Evolutionary conservation across 2,797 vertebrate genomes (phyloP), one percentile per base, ranked within the genome.

Genomic region (Eupleurogrammus muticus): DNA sequence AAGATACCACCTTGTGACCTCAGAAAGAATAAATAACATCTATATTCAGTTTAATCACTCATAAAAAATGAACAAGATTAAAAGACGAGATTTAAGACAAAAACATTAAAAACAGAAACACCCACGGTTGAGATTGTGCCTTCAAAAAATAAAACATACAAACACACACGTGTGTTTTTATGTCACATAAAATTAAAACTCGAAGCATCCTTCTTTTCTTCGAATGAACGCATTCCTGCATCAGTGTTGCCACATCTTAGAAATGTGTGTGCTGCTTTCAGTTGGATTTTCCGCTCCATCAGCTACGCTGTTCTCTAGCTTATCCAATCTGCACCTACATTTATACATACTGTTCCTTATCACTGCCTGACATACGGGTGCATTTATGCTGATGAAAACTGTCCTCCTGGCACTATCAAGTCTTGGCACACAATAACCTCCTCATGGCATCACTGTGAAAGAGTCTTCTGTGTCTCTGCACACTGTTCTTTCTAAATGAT

Each of bases 371-470:
- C 73, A 75, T 50, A 49, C 38, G 66, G 63, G 35, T 50, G 40
- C 71, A 35, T 68, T 62, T 68, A 21, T 56, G 64, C 65, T 55
- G 51, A 67, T 75, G 34, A 66, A 49, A 57, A 19, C 57, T 38
- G 50, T 60, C 35, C 48, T 73, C 61, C 35, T 36, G 35, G 35
- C 35, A 11, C 35, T 11, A 36, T 36, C 35, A 11, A 36, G 12
- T 10, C 35, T 36, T 36, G 35, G 70, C 70, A 65, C 48, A 52
- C 28, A 14, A 17, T 36, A 17, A 17, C 56, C 20, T 49, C 70
- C 54, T 32, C 9, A 7, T 21, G 13, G 66, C 38, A 61, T 48
- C 57, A 38, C 56, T 66, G 44, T 60, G 35, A 73, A 9, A 20
- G 32, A 70, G 52, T 53, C 48, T 66, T 63, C 16, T 51, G 35